Evolutionary conservation across 2,113 vertebrate species (phyloP).

Genomic region (Vicugna pacos): DNA sequence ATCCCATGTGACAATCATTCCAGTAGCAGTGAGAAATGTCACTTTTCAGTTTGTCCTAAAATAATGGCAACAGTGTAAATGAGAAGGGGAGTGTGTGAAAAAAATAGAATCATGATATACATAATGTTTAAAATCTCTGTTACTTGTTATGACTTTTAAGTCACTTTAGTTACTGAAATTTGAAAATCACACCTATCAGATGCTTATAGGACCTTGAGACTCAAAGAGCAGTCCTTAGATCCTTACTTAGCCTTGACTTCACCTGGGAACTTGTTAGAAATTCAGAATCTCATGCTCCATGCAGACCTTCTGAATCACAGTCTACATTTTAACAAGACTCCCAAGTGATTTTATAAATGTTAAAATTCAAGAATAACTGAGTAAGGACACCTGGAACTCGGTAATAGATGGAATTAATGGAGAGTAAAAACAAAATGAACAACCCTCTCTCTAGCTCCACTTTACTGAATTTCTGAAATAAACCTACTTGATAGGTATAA

Average conservation of each 20-base stretch:
- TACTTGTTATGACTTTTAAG: background rate
- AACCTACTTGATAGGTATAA: background rate
- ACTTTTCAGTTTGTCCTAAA: slow-evolving; percentile 72
- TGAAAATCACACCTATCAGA: background rate
- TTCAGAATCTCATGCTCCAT: background rate
- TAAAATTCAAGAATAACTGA: background rate
- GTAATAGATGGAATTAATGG: background rate
- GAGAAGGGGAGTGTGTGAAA: background rate
- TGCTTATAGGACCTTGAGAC: background rate
- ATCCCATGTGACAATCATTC: slow-evolving; percentile 64
- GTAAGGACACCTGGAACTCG: background rate
- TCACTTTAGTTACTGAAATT: background rate
- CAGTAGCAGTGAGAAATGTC: slow-evolving; percentile 66
- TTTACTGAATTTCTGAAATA: background rate
- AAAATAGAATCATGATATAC: background rate
- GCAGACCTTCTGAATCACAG: background rate
- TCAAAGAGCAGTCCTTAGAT: background rate
- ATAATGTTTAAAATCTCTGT: background rate
- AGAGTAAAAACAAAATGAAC: background rate
- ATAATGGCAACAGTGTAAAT: slow-evolving; percentile 58
- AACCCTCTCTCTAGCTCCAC: fast-evolving
- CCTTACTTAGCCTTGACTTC: background rate
- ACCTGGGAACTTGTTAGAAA: background rate
- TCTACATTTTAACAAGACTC: background rate
- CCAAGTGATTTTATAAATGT: background rate